phyloP scores from a whole-genome alignment of 2,888 invertebrate species.

The Sarcophaga variegata region DNA sequence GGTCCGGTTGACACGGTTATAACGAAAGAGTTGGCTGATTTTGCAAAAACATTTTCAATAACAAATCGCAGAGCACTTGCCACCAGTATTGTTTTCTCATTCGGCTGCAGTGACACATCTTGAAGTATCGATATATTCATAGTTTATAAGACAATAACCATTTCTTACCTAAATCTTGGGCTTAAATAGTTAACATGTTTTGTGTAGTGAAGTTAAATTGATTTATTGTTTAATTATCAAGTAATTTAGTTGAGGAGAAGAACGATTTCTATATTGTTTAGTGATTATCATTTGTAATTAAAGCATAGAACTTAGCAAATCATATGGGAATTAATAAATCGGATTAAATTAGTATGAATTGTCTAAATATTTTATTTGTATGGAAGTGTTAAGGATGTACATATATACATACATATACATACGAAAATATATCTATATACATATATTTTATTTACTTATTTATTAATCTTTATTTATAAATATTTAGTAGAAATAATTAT shows the following conservation, averaged over 20 bases:
- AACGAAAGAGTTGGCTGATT: slow-evolving; percentile 70
- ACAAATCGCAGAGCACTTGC: slow-evolving; percentile 71
- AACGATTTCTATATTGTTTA: too few species aligned
- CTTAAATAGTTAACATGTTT: slow-evolving; percentile 30
- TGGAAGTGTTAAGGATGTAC: too few species aligned
- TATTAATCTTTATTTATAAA: too few species aligned
- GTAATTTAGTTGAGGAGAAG: not conserved
- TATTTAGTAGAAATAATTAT: too few species aligned
- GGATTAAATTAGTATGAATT: not conserved
- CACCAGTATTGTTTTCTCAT: slow-evolving; percentile 70
- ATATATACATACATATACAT: too few species aligned
- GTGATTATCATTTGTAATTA: too few species aligned
- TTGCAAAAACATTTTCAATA: slow-evolving; percentile 73
- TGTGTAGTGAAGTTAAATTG: not conserved
- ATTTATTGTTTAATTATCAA: not conserved
- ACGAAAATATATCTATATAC: too few species aligned
- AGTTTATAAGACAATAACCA: not conserved
- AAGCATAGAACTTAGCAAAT: too few species aligned
- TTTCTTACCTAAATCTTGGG: not conserved
- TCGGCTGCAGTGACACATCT: slow-evolving; percentile 62
- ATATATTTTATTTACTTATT: too few species aligned
- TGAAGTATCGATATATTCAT: slow-evolving; percentile 48
- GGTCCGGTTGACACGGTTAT: slow-evolving; percentile 70
- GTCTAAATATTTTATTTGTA: too few species aligned
- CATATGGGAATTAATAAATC: too few species aligned